Evolutionary conservation across 2,113 vertebrate genomes (phyloP), one percentile per base, ranked within the genome.

Genomic region (Haliaeetus leucogaster): DNA sequence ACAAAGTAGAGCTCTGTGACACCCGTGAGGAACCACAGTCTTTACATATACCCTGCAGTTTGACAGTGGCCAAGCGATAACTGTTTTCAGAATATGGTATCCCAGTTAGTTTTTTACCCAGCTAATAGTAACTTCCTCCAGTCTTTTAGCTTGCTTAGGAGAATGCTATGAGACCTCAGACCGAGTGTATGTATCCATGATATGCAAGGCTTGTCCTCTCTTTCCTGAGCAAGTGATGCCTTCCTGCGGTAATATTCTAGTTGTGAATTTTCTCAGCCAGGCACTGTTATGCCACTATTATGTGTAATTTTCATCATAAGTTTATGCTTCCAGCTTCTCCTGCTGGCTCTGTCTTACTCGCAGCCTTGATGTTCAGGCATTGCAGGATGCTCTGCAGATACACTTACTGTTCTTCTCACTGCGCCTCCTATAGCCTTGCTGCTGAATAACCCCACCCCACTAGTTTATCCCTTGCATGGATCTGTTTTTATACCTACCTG

Each of bases 161-260:
- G 45, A 66, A 55, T 32, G 29, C 26, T 36, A 0, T 48, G 47
- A 82, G 68, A 53, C 13, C 21, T 81, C 50, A 40, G 62, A 23
- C 12, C 1, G 1, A 26, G 16, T 16, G 11, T 32, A 11, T 26
- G 4, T 22, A n/a, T 43, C 30, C 2, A 0, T 50, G 71, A 50
- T 32, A 27, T 14, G 10, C 17, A 55, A 72, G 27, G 16, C 52
- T 72, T 48, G 14, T 43, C 38, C 26, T 59, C 5, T 47, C 48
- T 93, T 63, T 70, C 36, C 23, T 63, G 25, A 83, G 32, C 7
- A 56, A 76, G 36, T 14, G 42, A 63, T 63, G 36, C 27, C 36
- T 85, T 89, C 55, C n/a, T 63, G 48, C 0, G 1, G 23, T 55
- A 32, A 45, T 45, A 36, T 34, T 29, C 40, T 19, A 40, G 40